phyloP scores from a whole-genome alignment of 2,797 vertebrate genomes.

The Oreochromis mossambicus region DNA sequence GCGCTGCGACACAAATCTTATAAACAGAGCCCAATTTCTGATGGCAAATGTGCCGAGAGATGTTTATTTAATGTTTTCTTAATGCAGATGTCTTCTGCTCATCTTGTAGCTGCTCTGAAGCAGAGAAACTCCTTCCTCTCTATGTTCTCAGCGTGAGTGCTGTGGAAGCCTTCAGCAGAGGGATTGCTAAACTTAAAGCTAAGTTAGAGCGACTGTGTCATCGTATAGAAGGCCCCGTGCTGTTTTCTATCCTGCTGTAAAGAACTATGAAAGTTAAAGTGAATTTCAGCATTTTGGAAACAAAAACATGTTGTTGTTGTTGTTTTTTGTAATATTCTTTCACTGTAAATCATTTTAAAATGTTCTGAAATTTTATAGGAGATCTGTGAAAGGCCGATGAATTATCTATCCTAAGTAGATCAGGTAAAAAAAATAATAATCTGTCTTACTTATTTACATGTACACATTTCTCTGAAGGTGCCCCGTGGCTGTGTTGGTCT shows the following conservation, averaged over 20 bases:
- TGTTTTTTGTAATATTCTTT: background rate
- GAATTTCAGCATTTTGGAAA: background rate
- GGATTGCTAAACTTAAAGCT: background rate
- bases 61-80: background rate
- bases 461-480: background rate
- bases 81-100: background rate
- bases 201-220: background rate
- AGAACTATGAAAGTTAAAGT: background rate
- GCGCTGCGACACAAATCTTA: background rate
- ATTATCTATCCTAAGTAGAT: background rate
- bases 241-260: background rate
- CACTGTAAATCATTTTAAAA: background rate
- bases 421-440: accelerated
- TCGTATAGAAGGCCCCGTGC: background rate
- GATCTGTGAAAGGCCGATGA: background rate
- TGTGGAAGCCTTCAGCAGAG: background rate
- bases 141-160: background rate
- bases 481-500: background rate
- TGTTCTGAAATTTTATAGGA: background rate
- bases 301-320: background rate
- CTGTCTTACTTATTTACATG: background rate
- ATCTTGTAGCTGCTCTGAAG: background rate
- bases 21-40: background rate
- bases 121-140: background rate
- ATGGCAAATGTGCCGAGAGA: background rate